A percentile compares a stretch with the other conserved stretches of the same genome.
Evolutionary conservation across 2,113 vertebrate species (phyloP).

Genomic region (Crotalus viridis): DNA sequence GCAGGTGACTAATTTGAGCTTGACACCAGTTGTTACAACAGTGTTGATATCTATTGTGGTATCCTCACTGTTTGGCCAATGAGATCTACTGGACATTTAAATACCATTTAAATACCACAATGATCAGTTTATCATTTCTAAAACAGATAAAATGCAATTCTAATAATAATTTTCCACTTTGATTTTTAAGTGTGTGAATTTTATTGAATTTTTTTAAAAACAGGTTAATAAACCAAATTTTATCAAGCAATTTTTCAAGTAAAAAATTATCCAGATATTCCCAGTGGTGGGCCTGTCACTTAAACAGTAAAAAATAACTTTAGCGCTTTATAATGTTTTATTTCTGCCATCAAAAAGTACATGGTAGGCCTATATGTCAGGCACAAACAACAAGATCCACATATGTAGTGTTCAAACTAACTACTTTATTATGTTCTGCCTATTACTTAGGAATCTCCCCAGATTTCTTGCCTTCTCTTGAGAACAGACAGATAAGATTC

Average conservation of each 20-base stretch:
- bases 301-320: neutral
- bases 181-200: neutral
- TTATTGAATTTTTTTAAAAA: neutral
- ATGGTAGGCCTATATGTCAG: neutral
- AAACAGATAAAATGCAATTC: neutral
- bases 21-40: neutral
- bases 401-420: neutral
- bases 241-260: neutral
- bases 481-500: neutral
- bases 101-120: neutral
- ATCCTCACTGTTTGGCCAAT: neutral
- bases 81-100: neutral
- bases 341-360: neutral
- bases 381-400: neutral
- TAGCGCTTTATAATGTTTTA: neutral
- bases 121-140: neutral
- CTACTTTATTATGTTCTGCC: neutral
- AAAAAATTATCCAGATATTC: neutral
- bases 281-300: neutral
- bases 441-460: neutral
- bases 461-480: neutral
- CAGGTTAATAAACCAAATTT: neutral
- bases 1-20: neutral
- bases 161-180: neutral
- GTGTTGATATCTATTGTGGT: neutral